Base-by-base conservation (phyloP, 2,888 invertebrate genomes). In the Leptogaster cylindrica region DNA sequence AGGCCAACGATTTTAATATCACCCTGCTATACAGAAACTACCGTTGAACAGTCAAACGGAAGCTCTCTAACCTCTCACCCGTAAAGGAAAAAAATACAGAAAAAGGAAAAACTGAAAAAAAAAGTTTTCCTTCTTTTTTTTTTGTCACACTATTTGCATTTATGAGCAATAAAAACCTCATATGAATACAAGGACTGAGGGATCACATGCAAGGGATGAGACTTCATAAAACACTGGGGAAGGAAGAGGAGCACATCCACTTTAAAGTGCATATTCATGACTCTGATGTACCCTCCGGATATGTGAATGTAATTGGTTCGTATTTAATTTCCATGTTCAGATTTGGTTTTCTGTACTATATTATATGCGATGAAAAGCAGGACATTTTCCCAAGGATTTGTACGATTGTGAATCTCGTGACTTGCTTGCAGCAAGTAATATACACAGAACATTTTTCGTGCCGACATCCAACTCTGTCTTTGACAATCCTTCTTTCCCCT, bases 121-220 rank as follows among this genome's bases (percentile, higher is more conserved):
- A n/a, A 46, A 46, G 25, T 23, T 25, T 20, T n/a, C 46, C 16
- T n/a, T n/a, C n/a, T n/a, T n/a, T n/a, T 23, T 36, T 55, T 55
- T 36, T 55, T 55, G 55, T 55, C 39, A 36, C 55, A 55, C 55
- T 55, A 55, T 55, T 55, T 55, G 39, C 55, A 55, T 55, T 55
- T 55, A 55, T 55, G 55, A 55, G 36, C 36, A 55, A 55, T 36
- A 55, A 55, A 55, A 55, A 36, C n/a, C 36, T 33, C 55, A 55
- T 55, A 55, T 36, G 55, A 55, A 55, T 55, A 39, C 36, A 36
- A 14, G 3, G 18, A 5, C 18, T n/a, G 31, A 44, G 14, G 41
- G 52, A 55, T 55, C 52, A 41, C 18, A 55, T 20, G 12, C 52
- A 55, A 33, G 55, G 36, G 55, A 12, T 55, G 55, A 6, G 23